A percentile compares a stretch with the other conserved stretches of the same genome.
These are phyloP conservation scores for Microcebus griseorufus DNA, from an alignment of 2,113 vertebrate species.

Conservation along the genomic window DNA sequence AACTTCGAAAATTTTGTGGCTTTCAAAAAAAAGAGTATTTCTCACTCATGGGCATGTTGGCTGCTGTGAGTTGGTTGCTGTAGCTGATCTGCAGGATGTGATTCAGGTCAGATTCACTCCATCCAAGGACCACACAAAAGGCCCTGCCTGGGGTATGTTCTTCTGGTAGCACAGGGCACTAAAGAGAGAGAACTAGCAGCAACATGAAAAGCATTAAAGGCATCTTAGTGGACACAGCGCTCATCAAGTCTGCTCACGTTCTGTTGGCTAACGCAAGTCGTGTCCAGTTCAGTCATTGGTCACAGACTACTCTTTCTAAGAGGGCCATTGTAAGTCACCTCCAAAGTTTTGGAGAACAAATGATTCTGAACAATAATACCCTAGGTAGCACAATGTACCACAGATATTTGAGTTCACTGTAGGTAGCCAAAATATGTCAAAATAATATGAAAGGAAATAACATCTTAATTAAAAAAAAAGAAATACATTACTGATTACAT, in stretches of 20 bases:
- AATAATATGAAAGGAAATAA: slow-evolving; percentile 32
- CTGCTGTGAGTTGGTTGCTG: background rate
- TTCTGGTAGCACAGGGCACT: background rate
- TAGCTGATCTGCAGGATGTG: background rate
- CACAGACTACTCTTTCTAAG: background rate
- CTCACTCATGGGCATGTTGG: background rate
- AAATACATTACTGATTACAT: background rate
- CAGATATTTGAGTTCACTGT: background rate
- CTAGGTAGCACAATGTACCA: background rate
- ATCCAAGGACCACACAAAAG: background rate
- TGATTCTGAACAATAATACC: background rate
- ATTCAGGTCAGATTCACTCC: background rate
- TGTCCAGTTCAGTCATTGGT: background rate
- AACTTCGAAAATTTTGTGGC: background rate
- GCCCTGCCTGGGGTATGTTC: too few species aligned
- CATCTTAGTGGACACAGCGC: background rate
- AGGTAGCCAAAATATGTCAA: background rate
- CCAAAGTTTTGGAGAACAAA: background rate
- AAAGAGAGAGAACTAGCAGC: background rate
- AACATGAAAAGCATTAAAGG: background rate
- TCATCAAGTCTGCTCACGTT: background rate
- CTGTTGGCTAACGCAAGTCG: background rate
- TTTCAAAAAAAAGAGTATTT: background rate
- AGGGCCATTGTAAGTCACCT: background rate
- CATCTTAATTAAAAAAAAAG: background rate